Conservation (phyloP, 2,113 vertebrate genomes). For the Gracilinanus agilis region DNA sequence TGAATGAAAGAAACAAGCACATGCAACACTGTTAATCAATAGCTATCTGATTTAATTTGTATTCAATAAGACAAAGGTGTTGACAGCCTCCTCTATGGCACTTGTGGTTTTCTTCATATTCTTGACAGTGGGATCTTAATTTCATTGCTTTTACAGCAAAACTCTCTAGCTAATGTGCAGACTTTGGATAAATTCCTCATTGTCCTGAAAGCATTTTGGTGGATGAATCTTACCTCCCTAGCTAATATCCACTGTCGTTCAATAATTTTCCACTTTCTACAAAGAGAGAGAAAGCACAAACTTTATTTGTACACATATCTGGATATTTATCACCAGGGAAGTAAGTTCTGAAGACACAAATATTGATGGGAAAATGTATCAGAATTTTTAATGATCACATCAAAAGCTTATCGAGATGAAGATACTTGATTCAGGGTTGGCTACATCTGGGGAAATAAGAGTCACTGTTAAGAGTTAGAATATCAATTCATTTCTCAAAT, state of each 20-base stretch:
- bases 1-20: not conserved
- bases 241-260: not conserved
- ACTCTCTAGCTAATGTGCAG: not conserved
- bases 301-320: not conserved
- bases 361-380: not conserved
- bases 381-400: constrained; percentile 19
- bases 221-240: not conserved
- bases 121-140: not conserved
- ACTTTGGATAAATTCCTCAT: not conserved
- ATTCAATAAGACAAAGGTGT: not conserved
- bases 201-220: not conserved
- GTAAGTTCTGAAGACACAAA: constrained; percentile 38
- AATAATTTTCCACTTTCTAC: constrained; percentile 7
- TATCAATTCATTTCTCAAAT: constrained; percentile 41
- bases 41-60: not conserved
- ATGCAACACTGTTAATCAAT: not conserved
- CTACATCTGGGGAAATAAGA: constrained; percentile 13
- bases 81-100: not conserved
- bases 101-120: not conserved
- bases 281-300: not conserved
- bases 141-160: not conserved
- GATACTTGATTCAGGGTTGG: constrained; percentile 22
- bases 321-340: not conserved
- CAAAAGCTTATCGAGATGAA: constrained; percentile 36
- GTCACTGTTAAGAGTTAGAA: constrained; percentile 2